A percentile compares a stretch with the other conserved stretches of the same genome.
Evolutionary conservation across 92 coral and sea anemone genomes (phyloP).

Genomic region (Epizoanthus ramosus): DNA sequence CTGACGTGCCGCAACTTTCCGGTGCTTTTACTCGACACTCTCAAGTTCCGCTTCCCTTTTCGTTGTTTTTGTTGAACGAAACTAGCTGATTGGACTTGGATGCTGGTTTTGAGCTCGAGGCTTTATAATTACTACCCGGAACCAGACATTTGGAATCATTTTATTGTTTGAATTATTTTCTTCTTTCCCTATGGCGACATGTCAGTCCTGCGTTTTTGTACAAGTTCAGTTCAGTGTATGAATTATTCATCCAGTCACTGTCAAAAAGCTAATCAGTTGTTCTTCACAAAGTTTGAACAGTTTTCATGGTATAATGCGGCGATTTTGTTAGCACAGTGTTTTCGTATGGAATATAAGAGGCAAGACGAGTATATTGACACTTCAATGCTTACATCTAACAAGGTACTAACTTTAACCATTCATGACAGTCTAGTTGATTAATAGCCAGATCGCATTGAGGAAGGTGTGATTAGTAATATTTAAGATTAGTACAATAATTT

Average conservation of each 20-base stretch:
- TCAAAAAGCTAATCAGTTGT: neutral
- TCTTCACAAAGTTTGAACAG: neutral
- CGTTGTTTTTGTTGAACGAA: neutral
- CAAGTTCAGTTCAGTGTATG: constrained; percentile 22
- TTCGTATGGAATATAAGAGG: neutral
- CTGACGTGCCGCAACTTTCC: constrained; percentile 14
- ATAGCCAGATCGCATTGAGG: neutral
- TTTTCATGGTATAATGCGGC: neutral
- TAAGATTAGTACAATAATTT: constrained; percentile 28
- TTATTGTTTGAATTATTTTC: neutral
- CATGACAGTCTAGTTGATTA: constrained; percentile 29
- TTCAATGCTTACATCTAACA: neutral
- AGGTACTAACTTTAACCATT: constrained; percentile 32
- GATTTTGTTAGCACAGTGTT: neutral
- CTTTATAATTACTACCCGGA: neutral
- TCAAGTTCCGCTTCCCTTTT: constrained; percentile 1
- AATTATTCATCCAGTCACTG: constrained; percentile 10
- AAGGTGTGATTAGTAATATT: constrained; percentile 12
- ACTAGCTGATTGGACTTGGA: neutral
- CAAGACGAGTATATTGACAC: neutral
- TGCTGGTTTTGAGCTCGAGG: constrained; percentile 2
- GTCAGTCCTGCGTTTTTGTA: constrained; percentile 16
- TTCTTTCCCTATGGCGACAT: constrained; percentile 32
- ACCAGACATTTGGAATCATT: neutral
- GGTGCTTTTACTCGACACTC: neutral